phyloP scores from a whole-genome alignment of 2,113 vertebrate species.

The Egretta garzetta region DNA sequence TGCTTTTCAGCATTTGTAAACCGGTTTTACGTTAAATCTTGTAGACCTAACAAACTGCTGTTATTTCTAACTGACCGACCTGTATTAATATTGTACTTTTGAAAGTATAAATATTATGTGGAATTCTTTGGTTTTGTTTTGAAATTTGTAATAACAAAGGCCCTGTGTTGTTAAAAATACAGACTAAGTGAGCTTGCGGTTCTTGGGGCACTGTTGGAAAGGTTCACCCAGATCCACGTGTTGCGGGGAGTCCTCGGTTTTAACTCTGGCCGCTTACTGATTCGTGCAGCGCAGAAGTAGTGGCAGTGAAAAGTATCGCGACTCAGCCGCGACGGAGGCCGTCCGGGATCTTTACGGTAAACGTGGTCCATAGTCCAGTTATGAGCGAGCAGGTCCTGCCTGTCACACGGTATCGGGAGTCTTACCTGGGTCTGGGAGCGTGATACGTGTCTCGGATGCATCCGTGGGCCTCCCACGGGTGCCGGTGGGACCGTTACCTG shows the following conservation, averaged over 20 bases:
- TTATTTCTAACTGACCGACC: conserved; percentile 90
- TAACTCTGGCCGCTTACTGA: background rate
- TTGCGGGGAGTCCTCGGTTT: background rate
- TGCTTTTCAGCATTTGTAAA: conserved; percentile 84
- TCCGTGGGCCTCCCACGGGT: background rate
- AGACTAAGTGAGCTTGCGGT: conserved; percentile 54
- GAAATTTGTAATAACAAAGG: conserved; percentile 76
- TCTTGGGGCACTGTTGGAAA: conserved; percentile 46
- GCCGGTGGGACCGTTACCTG: rapidly evolving
- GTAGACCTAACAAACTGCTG: conserved; percentile 85
- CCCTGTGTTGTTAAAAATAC: conserved; percentile 72
- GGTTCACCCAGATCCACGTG: background rate
- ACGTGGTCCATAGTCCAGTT: rapidly evolving
- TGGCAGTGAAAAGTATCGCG: background rate
- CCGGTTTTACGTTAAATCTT: conserved; percentile 80
- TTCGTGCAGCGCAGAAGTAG: background rate
- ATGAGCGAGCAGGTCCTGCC: background rate
- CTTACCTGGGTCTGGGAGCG: background rate
- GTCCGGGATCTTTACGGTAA: background rate
- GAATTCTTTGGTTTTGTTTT: conserved; percentile 81
- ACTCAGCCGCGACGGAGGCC: background rate
- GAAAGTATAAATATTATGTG: conserved; percentile 88
- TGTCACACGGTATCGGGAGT: background rate
- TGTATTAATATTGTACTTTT: conserved; percentile 93
- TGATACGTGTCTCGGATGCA: rapidly evolving